Percentiles rank a stretch among this genome's conserved stretches.
Evolutionary conservation across 2,888 invertebrate genomes (phyloP).

Genomic region (Colletes collaris): DNA sequence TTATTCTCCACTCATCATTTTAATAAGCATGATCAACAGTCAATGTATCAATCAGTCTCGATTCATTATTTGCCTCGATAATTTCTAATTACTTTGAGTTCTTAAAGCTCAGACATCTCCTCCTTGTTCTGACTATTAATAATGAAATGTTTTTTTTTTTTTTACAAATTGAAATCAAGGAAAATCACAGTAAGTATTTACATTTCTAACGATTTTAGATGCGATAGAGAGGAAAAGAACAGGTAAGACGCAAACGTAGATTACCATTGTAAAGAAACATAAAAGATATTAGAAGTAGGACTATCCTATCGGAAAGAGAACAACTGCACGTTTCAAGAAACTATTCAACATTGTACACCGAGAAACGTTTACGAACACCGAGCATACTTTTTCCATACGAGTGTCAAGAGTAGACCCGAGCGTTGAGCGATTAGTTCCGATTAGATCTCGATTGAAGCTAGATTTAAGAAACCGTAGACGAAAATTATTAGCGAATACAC

Average conservation of each 20-base stretch:
- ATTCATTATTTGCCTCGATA: not conserved
- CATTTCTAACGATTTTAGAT: not conserved
- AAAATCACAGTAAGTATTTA: not conserved
- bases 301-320: too few relatives aligned
- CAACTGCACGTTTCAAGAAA: constrained; percentile 11
- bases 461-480: too few relatives aligned
- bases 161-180: not conserved
- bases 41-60: too few relatives aligned
- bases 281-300: not conserved
- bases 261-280: too few relatives aligned
- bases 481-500: too few relatives aligned
- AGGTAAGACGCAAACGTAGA: constrained; percentile 19
- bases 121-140: too few relatives aligned
- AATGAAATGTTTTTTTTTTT: constrained; percentile 19
- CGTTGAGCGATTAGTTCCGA: too few relatives aligned
- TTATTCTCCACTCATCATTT: not conserved
- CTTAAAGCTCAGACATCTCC: too few relatives aligned
- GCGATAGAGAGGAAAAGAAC: constrained; percentile 7
- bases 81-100: not conserved
- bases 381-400: too few relatives aligned
- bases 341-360: not conserved
- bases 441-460: too few relatives aligned
- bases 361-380: constrained; percentile 3
- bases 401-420: too few relatives aligned
- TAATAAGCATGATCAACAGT: not conserved